These are phyloP conservation scores for Bombylius major DNA, from an alignment of 2,888 invertebrate genomes.

Conservation along the genomic window DNA sequence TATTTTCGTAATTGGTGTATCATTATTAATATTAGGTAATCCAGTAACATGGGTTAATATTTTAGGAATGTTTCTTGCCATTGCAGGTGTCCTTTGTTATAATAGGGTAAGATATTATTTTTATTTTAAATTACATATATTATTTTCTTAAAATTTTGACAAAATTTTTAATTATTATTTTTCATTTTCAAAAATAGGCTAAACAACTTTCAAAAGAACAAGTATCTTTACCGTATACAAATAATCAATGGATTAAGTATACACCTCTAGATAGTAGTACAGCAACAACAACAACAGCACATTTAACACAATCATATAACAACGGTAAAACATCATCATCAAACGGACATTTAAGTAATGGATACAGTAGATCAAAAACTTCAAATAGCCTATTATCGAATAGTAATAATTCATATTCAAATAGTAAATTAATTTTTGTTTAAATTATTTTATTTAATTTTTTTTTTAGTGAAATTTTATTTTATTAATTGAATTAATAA, in stretches of 20 bases:
- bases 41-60: conserved; percentile 80
- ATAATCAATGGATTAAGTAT: conserved; percentile 34
- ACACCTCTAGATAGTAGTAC: conserved; percentile 22
- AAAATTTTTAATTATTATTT: conserved; percentile 17
- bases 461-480: neutral
- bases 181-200: conserved; percentile 37
- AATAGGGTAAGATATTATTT: conserved; percentile 52
- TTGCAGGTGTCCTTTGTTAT: conserved; percentile 79
- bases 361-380: conserved; percentile 14
- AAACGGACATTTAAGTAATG: conserved; percentile 18
- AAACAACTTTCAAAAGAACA: conserved; percentile 54
- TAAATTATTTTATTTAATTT: conserved; percentile 16
- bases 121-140: conserved; percentile 16
- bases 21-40: conserved; percentile 76
- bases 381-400: conserved; percentile 28
- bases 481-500: neutral
- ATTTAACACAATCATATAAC: neutral
- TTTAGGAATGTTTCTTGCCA: conserved; percentile 81
- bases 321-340: conserved; percentile 8
- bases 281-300: conserved; percentile 16
- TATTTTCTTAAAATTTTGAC: neutral
- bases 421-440: conserved; percentile 31
- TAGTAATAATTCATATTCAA: conserved; percentile 26
- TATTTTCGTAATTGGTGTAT: conserved; percentile 80
- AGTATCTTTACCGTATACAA: conserved; percentile 42